Conservation (phyloP, 2,797 vertebrate genomes). For the Pseudomugil tenellus region DNA sequence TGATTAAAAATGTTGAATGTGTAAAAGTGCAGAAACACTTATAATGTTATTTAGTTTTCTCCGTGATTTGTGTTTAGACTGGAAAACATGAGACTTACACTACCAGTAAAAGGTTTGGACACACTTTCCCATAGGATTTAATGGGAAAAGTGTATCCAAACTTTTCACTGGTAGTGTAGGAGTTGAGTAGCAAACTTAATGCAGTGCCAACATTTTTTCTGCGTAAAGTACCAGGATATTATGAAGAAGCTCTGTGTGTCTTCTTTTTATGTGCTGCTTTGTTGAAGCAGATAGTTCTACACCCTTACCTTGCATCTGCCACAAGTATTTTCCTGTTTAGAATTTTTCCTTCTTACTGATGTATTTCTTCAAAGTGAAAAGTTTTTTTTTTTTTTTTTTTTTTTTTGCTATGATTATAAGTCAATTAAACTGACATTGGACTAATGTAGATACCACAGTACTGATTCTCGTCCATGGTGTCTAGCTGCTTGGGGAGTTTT, state of each 20-base stretch:
- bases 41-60: not conserved
- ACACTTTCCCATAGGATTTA: no score
- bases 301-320: not conserved
- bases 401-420: not conserved
- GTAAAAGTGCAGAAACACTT: not conserved
- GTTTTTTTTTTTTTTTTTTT: not conserved
- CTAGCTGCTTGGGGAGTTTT: not conserved
- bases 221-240: not conserved
- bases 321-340: not conserved
- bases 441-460: not conserved
- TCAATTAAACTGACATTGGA: not conserved
- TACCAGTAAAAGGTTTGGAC: no score
- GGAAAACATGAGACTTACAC: slow-evolving; percentile 2
- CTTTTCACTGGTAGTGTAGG: no score
- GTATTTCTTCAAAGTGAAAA: not conserved
- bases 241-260: not conserved
- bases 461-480: not conserved
- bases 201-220: not conserved
- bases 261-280: not conserved
- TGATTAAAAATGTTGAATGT: not conserved
- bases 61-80: not conserved
- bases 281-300: not conserved
- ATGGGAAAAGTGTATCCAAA: no score
- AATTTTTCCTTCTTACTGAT: not conserved
- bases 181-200: not conserved